Base-by-base conservation (phyloP, 2,888 invertebrate genomes). In the Myopa testacea region DNA sequence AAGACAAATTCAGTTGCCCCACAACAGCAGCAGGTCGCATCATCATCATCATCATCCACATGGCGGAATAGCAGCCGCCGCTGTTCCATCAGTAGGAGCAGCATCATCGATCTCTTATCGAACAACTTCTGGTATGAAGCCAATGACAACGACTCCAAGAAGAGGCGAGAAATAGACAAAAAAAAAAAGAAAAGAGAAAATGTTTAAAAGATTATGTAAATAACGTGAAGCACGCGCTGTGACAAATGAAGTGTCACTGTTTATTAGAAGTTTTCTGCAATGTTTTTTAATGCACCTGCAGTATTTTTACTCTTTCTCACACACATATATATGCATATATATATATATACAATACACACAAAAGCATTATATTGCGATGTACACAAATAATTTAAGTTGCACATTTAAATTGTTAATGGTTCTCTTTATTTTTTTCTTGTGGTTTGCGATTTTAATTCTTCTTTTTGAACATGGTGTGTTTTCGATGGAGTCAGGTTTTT, bases 1-100 rank as follows among this genome's bases (percentile, higher is more conserved):
- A 82, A 86, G 88, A 80, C 87, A 87, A 78, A 85, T 87, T 78
- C 87, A 86, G 82, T 84, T 85, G 81, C 87, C 87, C 81, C 80
- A 80, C 84, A 80, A 37, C 80, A 72, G 70, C 19, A 60, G 68
- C 12, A 26, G 7, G 16, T 55, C 38, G 34, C 81, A 81, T 7
- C 45, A 45, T 45, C 45, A 45, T 3, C 45, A 45, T 6, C 10
- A 45, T 45, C 45, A 45, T 8, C 10, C 45, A 45, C 79, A 78
- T 68, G 80, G 78, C 71, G 79, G 62, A 62, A 71, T 80, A 71
- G 50, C 83, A 76, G 83, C 38, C 19, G 73, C 67, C 76, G 37
- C 40, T 58, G 75, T 10, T 10, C 7, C 45, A 45, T 8, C 45
- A 45, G 45, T 3, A 45, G 6, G 7, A 10, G 6, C 45, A 45